Base-by-base conservation (phyloP, 2,113 vertebrate genomes). In the Limanda limanda region DNA sequence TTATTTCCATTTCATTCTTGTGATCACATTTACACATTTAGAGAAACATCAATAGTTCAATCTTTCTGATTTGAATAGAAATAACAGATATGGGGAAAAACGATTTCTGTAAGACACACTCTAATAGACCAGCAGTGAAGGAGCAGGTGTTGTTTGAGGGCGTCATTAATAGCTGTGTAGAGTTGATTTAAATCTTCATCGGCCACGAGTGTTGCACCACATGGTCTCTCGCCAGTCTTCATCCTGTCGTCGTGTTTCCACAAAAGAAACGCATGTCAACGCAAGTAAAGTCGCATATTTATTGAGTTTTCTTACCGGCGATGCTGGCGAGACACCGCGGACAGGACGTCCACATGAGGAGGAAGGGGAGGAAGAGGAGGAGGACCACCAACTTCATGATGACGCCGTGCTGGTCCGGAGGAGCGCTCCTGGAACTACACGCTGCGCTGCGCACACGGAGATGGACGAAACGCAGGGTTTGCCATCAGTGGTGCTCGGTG, bases 371-470 rank as follows among this genome's bases (percentile, higher is more conserved):
- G 31, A 31, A 31, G 31, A 31, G 31, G 31, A 31, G 31, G 62
- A 77, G 56, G 42, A 78, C 72, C 55, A 52, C 3, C 71, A 89
- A 90, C 87, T 92, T 92, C 92, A 91, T 91, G 45, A 15, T 86
- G 45, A 23, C 78, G 76, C 60, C 59, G 11, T 84, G 58, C 68
- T 20, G 78, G n/a, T 90, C 61, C 67, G 18, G 73, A 78, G 56
- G 64, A 57, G 70, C 40, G 40, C 74, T 68, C 61, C 58, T 18
- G 42, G 11, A 52, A 20, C 35, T 23, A 42, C 10, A 12, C 40
- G 40, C 10, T 42, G 40, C 40, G 27, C 13, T 2, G 2, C 52
- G 45, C 48, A 42, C 59, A 69, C 18, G 12, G 58, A 37, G 54
- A 3, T 20, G n/a, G 13, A 5, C 11, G 52, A 20, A 0, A n/a